phyloP scores from a whole-genome alignment of 2,113 vertebrate species.

The Tangachromis dhanisi region DNA sequence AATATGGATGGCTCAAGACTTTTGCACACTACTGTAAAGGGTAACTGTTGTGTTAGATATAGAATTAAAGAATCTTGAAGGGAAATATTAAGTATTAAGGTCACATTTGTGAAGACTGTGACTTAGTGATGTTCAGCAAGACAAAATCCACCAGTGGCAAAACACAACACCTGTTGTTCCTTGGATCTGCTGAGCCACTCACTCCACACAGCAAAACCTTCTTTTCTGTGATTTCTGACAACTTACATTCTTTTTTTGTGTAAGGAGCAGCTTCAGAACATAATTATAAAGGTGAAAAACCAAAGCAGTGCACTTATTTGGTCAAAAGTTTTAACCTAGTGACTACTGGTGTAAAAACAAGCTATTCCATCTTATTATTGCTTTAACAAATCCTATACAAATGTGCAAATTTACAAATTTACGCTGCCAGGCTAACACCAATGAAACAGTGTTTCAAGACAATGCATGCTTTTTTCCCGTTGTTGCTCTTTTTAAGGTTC shows the following conservation, averaged over 20 bases:
- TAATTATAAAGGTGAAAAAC: neutral
- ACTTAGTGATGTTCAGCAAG: neutral
- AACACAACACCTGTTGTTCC: neutral
- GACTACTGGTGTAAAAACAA: neutral
- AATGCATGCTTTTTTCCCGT: fast-evolving
- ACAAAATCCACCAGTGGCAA: neutral
- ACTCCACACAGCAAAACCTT: neutral
- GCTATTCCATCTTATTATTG: neutral
- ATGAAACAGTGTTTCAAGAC: neutral
- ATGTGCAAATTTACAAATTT: neutral
- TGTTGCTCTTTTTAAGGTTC: neutral
- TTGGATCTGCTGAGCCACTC: neutral
- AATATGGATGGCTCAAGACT: neutral
- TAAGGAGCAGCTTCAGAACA: neutral
- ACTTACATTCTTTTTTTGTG: neutral
- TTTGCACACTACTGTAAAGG: neutral
- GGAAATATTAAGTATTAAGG: neutral
- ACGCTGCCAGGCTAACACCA: neutral
- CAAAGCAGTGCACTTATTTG: neutral
- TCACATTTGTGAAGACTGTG: neutral
- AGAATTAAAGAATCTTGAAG: neutral
- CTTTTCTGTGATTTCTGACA: neutral
- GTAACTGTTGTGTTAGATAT: neutral
- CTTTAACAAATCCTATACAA: neutral
- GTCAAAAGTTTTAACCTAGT: neutral